Conservation (phyloP, 2,888 invertebrate species). For the Agriopis marginaria region DNA sequence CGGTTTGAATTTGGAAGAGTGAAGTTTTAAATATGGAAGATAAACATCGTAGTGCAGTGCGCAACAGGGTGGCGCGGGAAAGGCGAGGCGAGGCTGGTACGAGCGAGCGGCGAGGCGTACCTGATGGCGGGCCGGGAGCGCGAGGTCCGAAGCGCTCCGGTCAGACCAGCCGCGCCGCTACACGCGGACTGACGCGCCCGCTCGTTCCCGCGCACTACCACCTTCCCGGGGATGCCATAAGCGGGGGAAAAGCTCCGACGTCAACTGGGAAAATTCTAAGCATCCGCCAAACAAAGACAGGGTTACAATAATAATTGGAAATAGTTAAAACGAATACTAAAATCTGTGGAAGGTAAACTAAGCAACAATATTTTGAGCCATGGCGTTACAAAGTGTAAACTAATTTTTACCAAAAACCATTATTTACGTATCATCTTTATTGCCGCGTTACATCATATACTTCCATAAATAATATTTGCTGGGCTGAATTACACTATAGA, state of each 20-base stretch:
- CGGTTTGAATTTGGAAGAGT: slow-evolving; percentile 33
- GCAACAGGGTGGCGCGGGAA: slow-evolving; percentile 77
- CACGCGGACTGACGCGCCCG: slow-evolving; percentile 76
- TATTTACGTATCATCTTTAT: background rate
- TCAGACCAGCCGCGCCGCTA: slow-evolving; percentile 74
- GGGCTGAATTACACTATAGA: background rate
- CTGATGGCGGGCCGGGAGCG: slow-evolving; percentile 68
- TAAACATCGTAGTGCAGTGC: slow-evolving; percentile 79
- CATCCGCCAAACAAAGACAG: slow-evolving; percentile 1
- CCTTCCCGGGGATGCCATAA: slow-evolving; percentile 57
- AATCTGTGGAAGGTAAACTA: no score
- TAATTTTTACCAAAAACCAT: slow-evolving; percentile 9
- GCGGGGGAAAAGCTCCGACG: slow-evolving; percentile 7
- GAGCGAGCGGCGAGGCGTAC: slow-evolving; percentile 63
- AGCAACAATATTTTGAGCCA: no score
- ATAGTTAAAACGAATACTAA: no score
- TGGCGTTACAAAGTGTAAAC: background rate
- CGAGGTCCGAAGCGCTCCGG: slow-evolving; percentile 64
- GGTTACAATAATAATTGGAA: background rate
- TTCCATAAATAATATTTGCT: background rate
- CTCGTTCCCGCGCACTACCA: slow-evolving; percentile 54
- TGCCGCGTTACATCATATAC: background rate
- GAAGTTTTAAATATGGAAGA: slow-evolving; percentile 45
- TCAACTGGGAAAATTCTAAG: slow-evolving; percentile 6
- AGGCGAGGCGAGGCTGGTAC: slow-evolving; percentile 50